These are phyloP conservation scores for Dasyornis broadbenti DNA, from an alignment of 2,113 vertebrate genomes.

Conservation along the genomic window DNA sequence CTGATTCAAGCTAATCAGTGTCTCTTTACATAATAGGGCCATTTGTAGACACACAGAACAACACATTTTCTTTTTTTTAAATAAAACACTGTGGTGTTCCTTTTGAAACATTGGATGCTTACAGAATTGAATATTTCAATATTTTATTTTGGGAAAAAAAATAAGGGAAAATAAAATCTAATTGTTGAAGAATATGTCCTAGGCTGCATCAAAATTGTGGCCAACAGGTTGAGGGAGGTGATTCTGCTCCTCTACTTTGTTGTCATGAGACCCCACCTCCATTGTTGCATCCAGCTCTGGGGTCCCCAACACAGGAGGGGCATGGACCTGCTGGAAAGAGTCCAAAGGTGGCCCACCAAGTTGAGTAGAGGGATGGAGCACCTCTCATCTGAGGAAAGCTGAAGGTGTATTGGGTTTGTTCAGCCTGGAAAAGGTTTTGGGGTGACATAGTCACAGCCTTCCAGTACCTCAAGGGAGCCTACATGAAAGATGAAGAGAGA, in stretches of 20 bases:
- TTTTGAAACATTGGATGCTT: background rate
- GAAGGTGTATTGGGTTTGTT: background rate
- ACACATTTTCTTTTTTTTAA: background rate
- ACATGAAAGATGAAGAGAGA: background rate
- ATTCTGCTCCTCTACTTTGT: background rate
- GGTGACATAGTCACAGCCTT: background rate
- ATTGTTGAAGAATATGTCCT: background rate
- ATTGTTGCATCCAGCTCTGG: background rate
- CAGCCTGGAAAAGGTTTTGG: background rate
- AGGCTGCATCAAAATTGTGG: background rate
- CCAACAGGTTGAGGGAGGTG: background rate
- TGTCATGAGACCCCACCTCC: background rate
- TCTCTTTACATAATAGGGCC: background rate
- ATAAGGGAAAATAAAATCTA: background rate
- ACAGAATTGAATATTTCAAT: background rate
- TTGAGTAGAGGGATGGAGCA: background rate
- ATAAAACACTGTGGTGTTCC: background rate
- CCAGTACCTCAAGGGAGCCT: background rate
- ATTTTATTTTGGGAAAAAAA: background rate
- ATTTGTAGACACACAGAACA: slow-evolving; percentile 7
- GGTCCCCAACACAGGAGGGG: background rate
- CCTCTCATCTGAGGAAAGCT: background rate
- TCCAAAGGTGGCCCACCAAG: background rate
- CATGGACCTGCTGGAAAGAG: too few relatives aligned
- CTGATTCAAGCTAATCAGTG: slow-evolving; percentile 9